Base-by-base conservation (phyloP, 2,113 vertebrate genomes). In the Aix galericulata region DNA sequence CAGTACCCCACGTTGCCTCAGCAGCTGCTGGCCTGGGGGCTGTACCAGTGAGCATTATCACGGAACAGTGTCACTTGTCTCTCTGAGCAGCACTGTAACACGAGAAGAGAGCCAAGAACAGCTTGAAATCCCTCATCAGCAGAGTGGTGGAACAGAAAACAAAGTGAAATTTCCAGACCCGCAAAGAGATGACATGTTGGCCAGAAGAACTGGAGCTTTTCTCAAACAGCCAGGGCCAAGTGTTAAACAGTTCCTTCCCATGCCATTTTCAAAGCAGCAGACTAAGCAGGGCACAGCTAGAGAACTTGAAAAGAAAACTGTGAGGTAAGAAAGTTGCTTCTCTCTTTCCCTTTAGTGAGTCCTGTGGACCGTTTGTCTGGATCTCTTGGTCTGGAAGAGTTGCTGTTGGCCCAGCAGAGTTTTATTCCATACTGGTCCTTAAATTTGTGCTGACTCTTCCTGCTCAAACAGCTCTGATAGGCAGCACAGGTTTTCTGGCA, bases 161-260 rank as follows among this genome's bases (percentile, higher is more conserved):
- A 94, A 95, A 73, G 87, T 89, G 83, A 97, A 87, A 86, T 82
- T 95, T 87, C 92, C 96, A 75, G 96, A 97, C 52, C 94, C 90
- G 14, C 97, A 89, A 74, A 98, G 97, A 86, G 97, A 98, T 84
- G 97, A 98, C 79, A 97, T 96, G 96, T 91, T 93, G 97, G 89
- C 92, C 80, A 91, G 95, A 93, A 98, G 91, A 96, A 91, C 94
- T 23, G 94, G 93, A 82, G 89, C 93, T 89, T 97, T 97, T 53
- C 94, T 97, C 66, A 98, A 96, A 94, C 96, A 96, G 26, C 18
- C 79, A 44, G 91, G 86, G 82, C 77, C 76, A 71, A 96, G 67
- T 62, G 81, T 96, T 86, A 97, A 97, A 67, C 97, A 95, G 89
- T 98, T 98, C 89, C 98, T 98, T 92, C 98, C 97, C 12, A 95